Evolutionary conservation across 35 echinoderm and acorn worm species (phyloP), one percentile per base, ranked within the genome.

Genomic region (Ophiothrix spiculata): DNA sequence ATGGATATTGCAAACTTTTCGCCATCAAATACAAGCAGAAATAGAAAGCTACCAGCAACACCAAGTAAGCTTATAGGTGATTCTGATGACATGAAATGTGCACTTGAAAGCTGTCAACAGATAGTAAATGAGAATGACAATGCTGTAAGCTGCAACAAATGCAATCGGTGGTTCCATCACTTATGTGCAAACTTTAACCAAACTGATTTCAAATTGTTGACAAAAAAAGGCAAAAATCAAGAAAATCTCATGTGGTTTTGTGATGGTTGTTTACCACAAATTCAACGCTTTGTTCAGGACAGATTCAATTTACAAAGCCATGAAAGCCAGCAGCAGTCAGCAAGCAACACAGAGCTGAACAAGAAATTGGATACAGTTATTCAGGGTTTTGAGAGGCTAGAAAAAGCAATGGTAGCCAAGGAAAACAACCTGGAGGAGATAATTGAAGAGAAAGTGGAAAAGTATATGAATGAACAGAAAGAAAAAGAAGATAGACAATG

Each of bases 341-440:
- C n/a, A n/a, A n/a, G n/a, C n/a, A n/a, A n/a, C n/a, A n/a, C n/a
- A n/a, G n/a, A n/a, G n/a, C n/a, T 81, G 19, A 42, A 34, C 15
- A 81, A 81, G 40, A 81, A 81, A 37, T 23, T 1, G 28, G 16
- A 33, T 29, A 46, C 23, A 0, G 12, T 45, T 17, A 17, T 81
- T 54, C 23, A 56, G 14, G 38, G 79, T 17, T 42, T 81, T 29
- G 6, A 15, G 39, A 81, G 36, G 8, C 21, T 81, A 0, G 79
- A 45, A 31, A 17, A 81, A 49, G 79, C 40, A 28, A 42, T 28
- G 31, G 23, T 46, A 4, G 54, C 1, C 21, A 81, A 19, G 16
- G 79, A 81, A 54, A 37, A 81, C 15, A 81, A 37, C 2, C 31
- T 81, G 23, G 79, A 81, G 29, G 41, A 81, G 31, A 39, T 81